These are phyloP conservation scores for Polydrusus tereticollis DNA, from an alignment of 2,888 invertebrate genomes.

Conservation along the genomic window DNA sequence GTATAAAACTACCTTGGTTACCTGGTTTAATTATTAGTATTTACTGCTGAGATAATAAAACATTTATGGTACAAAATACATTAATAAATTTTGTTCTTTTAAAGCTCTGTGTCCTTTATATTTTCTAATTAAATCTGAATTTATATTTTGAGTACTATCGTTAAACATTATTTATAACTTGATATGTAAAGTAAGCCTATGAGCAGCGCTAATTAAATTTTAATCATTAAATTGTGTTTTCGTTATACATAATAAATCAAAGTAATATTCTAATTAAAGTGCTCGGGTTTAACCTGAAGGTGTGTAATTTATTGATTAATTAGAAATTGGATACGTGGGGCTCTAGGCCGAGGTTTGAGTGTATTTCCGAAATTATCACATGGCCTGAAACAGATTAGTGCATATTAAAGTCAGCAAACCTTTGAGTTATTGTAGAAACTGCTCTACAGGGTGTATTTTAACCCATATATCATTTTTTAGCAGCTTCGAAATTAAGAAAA, in stretches of 20 bases:
- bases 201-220: slow-evolving; percentile 51
- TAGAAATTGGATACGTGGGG: slow-evolving; percentile 48
- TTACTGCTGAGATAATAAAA: no score
- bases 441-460: no score
- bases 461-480: no score
- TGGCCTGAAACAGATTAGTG: slow-evolving; percentile 32
- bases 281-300: slow-evolving; percentile 48
- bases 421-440: neutral
- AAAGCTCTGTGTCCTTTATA: neutral
- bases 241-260: slow-evolving; percentile 51
- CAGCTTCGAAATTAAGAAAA: no score
- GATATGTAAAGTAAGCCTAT: slow-evolving; percentile 4
- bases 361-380: slow-evolving; percentile 30
- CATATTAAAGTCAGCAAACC: neutral
- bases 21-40: no score
- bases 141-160: neutral
- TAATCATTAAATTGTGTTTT: slow-evolving; percentile 50
- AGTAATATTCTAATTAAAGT: slow-evolving; percentile 52
- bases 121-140: neutral
- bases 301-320: slow-evolving; percentile 51
- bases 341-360: slow-evolving; percentile 32
- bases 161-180: slow-evolving; percentile 3
- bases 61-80: no score
- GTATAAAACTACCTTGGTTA: no score
- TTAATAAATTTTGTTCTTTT: no score